These are phyloP conservation scores for Psephotus haematonotus DNA, from an alignment of 2,113 vertebrate genomes.

Conservation along the genomic window DNA sequence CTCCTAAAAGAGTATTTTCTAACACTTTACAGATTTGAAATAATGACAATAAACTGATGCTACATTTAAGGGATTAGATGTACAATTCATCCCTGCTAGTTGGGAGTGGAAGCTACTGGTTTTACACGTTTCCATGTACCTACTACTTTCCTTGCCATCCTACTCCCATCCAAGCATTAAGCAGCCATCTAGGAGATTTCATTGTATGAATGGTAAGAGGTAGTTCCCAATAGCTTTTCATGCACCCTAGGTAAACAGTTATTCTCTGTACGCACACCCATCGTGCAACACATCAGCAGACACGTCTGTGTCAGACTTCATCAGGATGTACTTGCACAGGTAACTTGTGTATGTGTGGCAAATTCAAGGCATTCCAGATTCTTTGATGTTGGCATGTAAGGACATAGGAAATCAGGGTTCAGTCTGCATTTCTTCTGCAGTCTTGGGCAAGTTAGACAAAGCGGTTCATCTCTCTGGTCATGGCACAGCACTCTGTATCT, in stretches of 20 bases:
- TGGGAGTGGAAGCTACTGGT: background rate
- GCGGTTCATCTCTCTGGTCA: background rate
- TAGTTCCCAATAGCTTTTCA: background rate
- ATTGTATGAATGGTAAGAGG: background rate
- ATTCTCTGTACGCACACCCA: background rate
- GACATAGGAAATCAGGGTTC: background rate
- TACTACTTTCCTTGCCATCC: background rate
- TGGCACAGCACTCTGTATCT: fast-evolving
- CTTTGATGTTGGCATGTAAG: background rate
- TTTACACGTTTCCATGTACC: background rate
- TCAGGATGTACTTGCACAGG: background rate
- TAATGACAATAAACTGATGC: background rate
- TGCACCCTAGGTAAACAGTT: fast-evolving
- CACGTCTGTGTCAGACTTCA: background rate
- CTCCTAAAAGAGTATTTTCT: background rate
- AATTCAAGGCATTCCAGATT: background rate
- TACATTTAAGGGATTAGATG: background rate
- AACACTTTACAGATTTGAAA: background rate
- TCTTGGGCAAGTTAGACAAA: background rate
- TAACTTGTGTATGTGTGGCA: fast-evolving
- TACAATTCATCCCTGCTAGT: fast-evolving
- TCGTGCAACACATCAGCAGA: fast-evolving
- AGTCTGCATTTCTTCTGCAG: background rate
- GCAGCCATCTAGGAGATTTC: background rate
- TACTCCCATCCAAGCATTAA: background rate